Evolutionary conservation across 1,140 invertebrate genomes (phyloP).

Genomic region (Drosophila pachea): DNA sequence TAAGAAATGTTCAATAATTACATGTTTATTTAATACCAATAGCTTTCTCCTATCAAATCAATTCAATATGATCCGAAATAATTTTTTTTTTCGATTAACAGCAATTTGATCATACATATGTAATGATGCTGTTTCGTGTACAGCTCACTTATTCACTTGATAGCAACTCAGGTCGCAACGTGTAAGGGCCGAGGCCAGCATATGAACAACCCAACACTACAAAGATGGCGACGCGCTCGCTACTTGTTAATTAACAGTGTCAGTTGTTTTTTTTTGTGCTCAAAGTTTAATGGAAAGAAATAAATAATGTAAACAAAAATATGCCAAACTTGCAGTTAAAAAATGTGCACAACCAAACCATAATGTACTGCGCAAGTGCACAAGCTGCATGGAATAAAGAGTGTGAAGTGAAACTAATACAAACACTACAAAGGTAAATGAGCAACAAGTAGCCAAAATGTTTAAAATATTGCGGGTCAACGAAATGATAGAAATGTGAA

Average conservation of each 20-base stretch:
- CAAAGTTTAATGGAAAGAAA: conserved; percentile 35
- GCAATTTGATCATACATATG: not conserved
- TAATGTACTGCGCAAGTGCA: conserved; percentile 31
- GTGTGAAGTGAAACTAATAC: conserved; percentile 56
- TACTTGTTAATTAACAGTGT: conserved; percentile 60
- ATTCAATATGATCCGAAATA: too few relatives aligned
- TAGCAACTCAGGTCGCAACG: conserved; percentile 1
- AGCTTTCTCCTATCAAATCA: too few relatives aligned
- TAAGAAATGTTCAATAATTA: too few relatives aligned
- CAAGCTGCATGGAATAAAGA: conserved; percentile 25
- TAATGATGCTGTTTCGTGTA: conserved; percentile 11
- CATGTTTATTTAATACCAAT: too few relatives aligned
- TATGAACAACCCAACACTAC: conserved; percentile 51
- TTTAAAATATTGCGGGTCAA: conserved; percentile 9
- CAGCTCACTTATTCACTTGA: not conserved
- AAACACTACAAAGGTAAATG: conserved; percentile 58
- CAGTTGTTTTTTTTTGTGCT: conserved; percentile 63
- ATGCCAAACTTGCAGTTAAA: conserved; percentile 34
- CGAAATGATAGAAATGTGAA: not conserved
- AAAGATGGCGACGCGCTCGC: conserved; percentile 71
- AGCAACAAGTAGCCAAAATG: conserved; percentile 59
- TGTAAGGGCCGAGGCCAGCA: conserved; percentile 9
- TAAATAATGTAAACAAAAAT: conserved; percentile 59
- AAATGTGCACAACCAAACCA: conserved; percentile 30
- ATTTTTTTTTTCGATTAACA: not conserved